Percentiles rank a stretch among this genome's conserved stretches.
Conservation (phyloP, 2,888 invertebrate species). For the Dolichopus griseipennis region DNA sequence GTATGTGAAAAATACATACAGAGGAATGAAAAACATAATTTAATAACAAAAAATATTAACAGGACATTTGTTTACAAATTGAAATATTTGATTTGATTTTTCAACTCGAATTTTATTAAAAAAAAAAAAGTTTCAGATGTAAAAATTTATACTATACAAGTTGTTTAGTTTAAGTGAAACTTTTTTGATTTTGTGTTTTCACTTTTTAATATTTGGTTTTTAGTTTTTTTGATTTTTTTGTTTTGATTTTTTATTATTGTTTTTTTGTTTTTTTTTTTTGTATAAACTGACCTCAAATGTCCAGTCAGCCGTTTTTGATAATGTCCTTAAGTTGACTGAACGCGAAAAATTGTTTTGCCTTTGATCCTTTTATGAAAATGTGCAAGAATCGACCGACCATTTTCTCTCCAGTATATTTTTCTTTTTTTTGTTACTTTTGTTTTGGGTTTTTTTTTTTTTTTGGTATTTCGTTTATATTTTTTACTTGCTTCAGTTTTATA, state of each 20-base stretch:
- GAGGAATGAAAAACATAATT: no score
- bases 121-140: no score
- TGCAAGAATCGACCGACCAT: conserved; percentile 6
- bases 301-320: conserved; percentile 26
- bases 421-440: neutral
- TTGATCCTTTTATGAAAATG: conserved; percentile 8
- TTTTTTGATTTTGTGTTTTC: no score
- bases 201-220: neutral
- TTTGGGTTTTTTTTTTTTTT: no score
- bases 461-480: no score
- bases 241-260: neutral
- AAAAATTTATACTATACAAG: neutral
- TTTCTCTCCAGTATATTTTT: neutral
- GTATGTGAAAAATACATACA: no score
- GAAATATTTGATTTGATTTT: no score
- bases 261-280: neutral
- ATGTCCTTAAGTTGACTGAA: conserved; percentile 27
- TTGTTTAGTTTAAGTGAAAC: neutral
- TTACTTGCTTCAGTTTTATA: no score
- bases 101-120: no score
- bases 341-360: conserved; percentile 15
- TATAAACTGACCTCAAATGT: conserved; percentile 17
- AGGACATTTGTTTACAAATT: no score
- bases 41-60: no score
- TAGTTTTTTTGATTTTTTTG: neutral